phyloP scores from a whole-genome alignment of 2,888 invertebrate genomes.

The Lasioglossum lativentre region DNA sequence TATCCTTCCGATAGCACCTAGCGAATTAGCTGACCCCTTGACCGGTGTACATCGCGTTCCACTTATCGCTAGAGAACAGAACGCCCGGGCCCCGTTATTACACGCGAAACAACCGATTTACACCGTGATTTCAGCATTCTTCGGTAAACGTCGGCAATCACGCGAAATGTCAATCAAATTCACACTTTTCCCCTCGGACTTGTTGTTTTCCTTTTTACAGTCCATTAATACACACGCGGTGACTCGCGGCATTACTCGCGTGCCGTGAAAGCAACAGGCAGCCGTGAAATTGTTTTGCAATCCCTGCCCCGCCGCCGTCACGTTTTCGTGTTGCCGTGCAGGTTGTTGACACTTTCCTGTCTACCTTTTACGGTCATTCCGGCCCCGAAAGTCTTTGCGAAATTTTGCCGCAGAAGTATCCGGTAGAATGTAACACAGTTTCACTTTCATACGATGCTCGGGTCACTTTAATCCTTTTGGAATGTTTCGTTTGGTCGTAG shows the following conservation, averaged over 20 bases:
- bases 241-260: background rate
- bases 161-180: slow-evolving; percentile 8
- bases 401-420: background rate
- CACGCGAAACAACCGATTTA: background rate
- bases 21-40: background rate
- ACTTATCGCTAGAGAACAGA: background rate
- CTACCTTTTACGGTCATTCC: background rate
- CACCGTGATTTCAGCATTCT: background rate
- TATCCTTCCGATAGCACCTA: background rate
- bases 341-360: background rate
- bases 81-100: background rate
- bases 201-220: background rate
- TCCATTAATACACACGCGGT: background rate
- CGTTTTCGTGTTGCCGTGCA: background rate
- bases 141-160: background rate
- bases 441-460: background rate
- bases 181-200: background rate
- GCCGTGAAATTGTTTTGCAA: slow-evolving; percentile 3
- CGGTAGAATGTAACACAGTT: background rate
- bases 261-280: background rate
- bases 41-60: background rate
- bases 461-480: background rate
- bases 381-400: background rate
- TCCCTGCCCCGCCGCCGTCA: background rate
- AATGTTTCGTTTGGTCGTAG: background rate